Base-by-base conservation (phyloP, 2,113 vertebrate genomes). In the Eurystomus gularis region DNA sequence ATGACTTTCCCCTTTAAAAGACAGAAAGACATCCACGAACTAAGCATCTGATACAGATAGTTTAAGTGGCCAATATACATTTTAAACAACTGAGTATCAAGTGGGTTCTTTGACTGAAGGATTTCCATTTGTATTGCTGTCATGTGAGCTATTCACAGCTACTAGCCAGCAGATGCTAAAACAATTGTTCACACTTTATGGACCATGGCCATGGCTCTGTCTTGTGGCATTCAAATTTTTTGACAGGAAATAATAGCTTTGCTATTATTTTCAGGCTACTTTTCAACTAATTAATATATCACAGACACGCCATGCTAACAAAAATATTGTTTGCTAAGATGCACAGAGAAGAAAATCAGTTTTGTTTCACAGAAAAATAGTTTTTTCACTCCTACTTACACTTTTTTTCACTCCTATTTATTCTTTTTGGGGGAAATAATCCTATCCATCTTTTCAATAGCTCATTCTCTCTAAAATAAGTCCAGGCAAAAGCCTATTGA, bases 381-480 rank as follows among this genome's bases (percentile, higher is more conserved):
- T 24, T 31, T 65, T 5, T 66, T 20, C 8, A 13, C 19, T 55
- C 31, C 15, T 35, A 26, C 9, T 48, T 62, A 69, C 26, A 7
- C 18, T 58, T 54, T 23, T 78, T 52, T 65, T 25, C 79, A 29
- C 5, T 73, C 6, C 0, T 46, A 9, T 49, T 93, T 91, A 28
- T 66, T 72, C 25, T 49, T 33, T 58, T 29, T 31, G 15, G 18
- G 3, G 28, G 5, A 7, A 23, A 65, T 58, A 60, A 65, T 57
- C 52, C 78, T 42, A 21, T 44, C 40, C 21, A 9, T 86, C 31
- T 96, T 94, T 55, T 92, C 76, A 86, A 89, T 82, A 60, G 72
- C 31, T 77, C 21, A 79, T 80, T 95, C 76, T 95, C 31, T 90
- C 65, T 58, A 66, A 91, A 96, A 78, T 72, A 90, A 81, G 80